Evolutionary conservation across 2,888 invertebrate species (phyloP).

Genomic region (Chymomyza procnemis): DNA sequence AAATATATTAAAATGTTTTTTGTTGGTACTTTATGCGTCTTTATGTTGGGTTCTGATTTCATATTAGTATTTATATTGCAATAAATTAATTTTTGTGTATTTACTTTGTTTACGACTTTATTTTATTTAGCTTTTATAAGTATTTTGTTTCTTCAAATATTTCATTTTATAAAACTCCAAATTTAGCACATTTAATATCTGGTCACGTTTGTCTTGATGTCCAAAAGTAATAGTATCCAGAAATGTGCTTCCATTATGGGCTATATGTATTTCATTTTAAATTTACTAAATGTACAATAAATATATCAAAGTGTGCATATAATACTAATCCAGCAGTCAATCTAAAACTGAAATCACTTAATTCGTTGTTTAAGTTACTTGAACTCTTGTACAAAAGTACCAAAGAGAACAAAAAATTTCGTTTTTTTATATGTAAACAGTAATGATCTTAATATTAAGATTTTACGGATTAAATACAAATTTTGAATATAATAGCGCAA

Average conservation of each 20-base stretch:
- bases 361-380: neutral
- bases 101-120: conserved; percentile 28
- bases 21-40: no score
- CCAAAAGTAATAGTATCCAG: conserved; percentile 25
- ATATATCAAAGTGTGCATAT: no score
- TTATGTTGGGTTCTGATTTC: no score
- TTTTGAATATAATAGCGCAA: no score
- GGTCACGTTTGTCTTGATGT: conserved; percentile 62
- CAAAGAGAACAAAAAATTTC: conserved; percentile 44
- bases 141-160: conserved; percentile 60
- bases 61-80: neutral
- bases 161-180: conserved; percentile 50
- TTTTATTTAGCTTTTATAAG: conserved; percentile 58
- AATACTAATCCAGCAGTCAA: no score
- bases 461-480: no score
- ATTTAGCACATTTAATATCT: conserved; percentile 61
- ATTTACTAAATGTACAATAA: no score
- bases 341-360: no score
- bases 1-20: conserved; percentile 47
- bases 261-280: no score
- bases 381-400: conserved; percentile 38
- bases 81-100: conserved; percentile 11
- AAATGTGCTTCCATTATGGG: conserved; percentile 8
- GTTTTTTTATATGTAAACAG: no score
- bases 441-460: no score